Conservation (phyloP, 2,797 vertebrate species). For the Anisognathus igniventris region DNA sequence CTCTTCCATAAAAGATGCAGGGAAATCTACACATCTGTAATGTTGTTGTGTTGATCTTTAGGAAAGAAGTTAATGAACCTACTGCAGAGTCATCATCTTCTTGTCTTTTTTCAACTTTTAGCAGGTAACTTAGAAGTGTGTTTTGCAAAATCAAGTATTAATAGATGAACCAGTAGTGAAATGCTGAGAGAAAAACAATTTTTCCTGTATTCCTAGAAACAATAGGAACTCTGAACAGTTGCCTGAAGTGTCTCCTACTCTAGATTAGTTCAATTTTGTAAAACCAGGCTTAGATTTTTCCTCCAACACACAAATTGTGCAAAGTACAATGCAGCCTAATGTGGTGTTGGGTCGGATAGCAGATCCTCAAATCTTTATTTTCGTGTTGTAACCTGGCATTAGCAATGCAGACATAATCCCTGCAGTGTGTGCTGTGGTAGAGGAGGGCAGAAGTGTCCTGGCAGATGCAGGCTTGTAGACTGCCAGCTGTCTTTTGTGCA, state of each 20-base stretch:
- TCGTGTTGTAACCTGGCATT: background rate
- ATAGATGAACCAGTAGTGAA: background rate
- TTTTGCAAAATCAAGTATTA: background rate
- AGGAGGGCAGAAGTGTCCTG: background rate
- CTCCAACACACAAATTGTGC: accelerated
- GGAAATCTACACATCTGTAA: background rate
- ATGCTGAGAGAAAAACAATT: background rate
- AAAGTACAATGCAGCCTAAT: background rate
- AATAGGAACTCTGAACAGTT: background rate
- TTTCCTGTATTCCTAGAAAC: background rate
- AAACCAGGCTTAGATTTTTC: background rate
- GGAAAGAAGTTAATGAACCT: background rate
- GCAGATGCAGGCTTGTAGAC: background rate
- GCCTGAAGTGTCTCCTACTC: background rate
- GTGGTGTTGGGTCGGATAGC: background rate
- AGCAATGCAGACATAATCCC: background rate
- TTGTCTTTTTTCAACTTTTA: background rate
- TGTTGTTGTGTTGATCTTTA: background rate
- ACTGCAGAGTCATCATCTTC: background rate
- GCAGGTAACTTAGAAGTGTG: background rate
- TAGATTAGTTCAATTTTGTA: background rate
- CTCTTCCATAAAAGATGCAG: background rate
- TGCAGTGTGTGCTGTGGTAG: background rate
- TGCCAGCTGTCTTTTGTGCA: background rate
- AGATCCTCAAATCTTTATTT: background rate